Conservation (phyloP, 1,140 invertebrate genomes). For the Dufourea novaeangliae region DNA sequence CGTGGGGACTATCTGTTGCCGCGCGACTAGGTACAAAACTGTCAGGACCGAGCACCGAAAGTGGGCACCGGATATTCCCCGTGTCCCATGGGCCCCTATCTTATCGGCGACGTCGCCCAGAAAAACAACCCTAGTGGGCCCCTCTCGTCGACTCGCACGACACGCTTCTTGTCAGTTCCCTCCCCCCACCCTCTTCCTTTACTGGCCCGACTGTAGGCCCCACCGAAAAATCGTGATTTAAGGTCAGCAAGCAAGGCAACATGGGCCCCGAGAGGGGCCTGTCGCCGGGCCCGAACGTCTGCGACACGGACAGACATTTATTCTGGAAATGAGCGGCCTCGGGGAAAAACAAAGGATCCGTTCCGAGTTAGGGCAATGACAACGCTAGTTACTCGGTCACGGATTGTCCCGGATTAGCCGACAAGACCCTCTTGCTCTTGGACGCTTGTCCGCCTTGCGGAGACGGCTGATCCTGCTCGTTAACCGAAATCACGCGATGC, state of each 20-base stretch:
- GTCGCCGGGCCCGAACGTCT: slow-evolving; percentile 16
- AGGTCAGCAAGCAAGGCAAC: slow-evolving; percentile 37
- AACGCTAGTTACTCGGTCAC: slow-evolving; percentile 36
- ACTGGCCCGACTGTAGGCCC: not conserved
- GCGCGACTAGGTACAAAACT: slow-evolving; percentile 68
- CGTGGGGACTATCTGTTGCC: slow-evolving; percentile 56
- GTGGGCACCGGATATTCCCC: slow-evolving; percentile 54
- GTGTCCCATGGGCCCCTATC: slow-evolving; percentile 57
- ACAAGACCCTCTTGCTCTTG: slow-evolving; percentile 3
- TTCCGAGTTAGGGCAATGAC: slow-evolving; percentile 2
- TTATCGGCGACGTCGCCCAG: slow-evolving; percentile 62
- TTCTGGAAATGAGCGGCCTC: slow-evolving; percentile 45
- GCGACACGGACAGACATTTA: slow-evolving; percentile 33
- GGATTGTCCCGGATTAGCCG: slow-evolving; percentile 43
- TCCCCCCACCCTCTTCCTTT: not conserved
- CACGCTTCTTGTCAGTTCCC: slow-evolving; percentile 1
- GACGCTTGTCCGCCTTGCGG: not conserved
- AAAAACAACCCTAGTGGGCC: slow-evolving; percentile 55
- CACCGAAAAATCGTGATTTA: slow-evolving; percentile 66
- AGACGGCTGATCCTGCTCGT: slow-evolving; percentile 37
- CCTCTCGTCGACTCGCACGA: slow-evolving; percentile 32
- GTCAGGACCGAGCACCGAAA: slow-evolving; percentile 61
- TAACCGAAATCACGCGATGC: slow-evolving; percentile 55
- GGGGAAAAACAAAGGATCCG: slow-evolving; percentile 56
- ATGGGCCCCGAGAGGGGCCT: not conserved